phyloP scores from a whole-genome alignment of 2,797 vertebrate genomes.

The Amblyopsis hoosieri region DNA sequence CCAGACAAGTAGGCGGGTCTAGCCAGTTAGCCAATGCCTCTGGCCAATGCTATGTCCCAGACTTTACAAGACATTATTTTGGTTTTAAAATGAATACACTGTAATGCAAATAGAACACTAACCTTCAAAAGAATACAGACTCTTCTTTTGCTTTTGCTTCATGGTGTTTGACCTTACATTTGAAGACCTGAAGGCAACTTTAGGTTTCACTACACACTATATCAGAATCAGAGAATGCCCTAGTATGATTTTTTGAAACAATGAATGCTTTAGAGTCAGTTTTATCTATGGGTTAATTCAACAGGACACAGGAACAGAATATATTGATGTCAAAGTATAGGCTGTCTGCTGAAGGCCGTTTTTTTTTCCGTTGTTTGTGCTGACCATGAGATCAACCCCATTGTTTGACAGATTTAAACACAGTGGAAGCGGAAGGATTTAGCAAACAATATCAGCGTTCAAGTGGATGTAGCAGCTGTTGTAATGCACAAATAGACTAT shows the following conservation, averaged over 20 bases:
- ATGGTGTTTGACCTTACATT: too few relatives aligned
- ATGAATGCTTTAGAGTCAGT: slow-evolving; percentile 3
- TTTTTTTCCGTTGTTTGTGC: slow-evolving; percentile 9
- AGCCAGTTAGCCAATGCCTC: too few relatives aligned
- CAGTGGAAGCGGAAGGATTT: slow-evolving; percentile 49
- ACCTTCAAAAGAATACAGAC: too few relatives aligned
- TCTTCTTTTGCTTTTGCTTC: too few relatives aligned
- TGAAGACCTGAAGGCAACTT: too few relatives aligned
- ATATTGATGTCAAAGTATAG: slow-evolving; percentile 49
- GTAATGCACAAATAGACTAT: slow-evolving; percentile 40
- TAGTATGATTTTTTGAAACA: slow-evolving; percentile 31
- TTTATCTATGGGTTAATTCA: slow-evolving; percentile 24
- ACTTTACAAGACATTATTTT: too few relatives aligned
- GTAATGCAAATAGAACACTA: too few relatives aligned
- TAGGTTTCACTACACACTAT: too few relatives aligned
- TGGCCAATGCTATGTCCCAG: too few relatives aligned
- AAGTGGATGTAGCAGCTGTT: slow-evolving; percentile 40
- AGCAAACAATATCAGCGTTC: slow-evolving; percentile 23
- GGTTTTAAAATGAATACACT: too few relatives aligned
- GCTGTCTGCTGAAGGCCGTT: slow-evolving; percentile 53
- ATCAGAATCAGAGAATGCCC: slow-evolving; percentile 46
- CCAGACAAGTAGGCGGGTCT: too few relatives aligned
- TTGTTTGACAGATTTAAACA: slow-evolving; percentile 55
- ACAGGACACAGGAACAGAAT: slow-evolving; percentile 61
- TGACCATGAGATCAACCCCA: slow-evolving; percentile 42